phyloP scores from a whole-genome alignment of 2,797 vertebrate genomes.

The Malurus splendens region DNA sequence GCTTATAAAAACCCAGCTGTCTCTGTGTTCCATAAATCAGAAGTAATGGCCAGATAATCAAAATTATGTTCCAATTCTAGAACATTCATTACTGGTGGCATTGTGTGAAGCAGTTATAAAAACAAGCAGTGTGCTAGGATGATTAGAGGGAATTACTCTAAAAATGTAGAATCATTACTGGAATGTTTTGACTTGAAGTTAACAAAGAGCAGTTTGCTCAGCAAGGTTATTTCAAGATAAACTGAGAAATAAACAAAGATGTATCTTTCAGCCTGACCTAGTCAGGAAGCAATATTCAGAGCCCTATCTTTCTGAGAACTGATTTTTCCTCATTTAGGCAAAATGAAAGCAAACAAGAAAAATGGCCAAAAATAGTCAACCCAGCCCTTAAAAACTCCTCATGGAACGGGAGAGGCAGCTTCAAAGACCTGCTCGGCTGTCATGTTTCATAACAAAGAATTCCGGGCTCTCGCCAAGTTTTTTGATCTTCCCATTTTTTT shows the following conservation, averaged over 20 bases:
- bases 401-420: background rate
- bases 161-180: constrained; percentile 7
- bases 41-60: constrained; percentile 65
- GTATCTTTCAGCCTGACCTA: background rate
- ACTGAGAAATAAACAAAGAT: constrained; percentile 25
- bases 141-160: constrained; percentile 38
- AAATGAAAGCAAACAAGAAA: background rate
- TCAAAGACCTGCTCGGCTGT: constrained; percentile 24
- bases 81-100: constrained; percentile 54
- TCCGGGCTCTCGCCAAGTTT: background rate
- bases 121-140: constrained; percentile 16
- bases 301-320: background rate
- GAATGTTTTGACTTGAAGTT: constrained; percentile 32
- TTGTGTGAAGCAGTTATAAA: constrained; percentile 33
- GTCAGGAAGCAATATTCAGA: background rate
- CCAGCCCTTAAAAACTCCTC: background rate
- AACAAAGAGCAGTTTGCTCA: background rate
- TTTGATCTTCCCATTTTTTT: constrained; percentile 3
- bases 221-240: constrained; percentile 26
- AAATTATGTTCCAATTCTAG: constrained; percentile 57
- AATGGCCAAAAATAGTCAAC: background rate
- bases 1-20: constrained; percentile 61
- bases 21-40: constrained; percentile 55
- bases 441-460: background rate
- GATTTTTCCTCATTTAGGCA: background rate